Conservation (phyloP, 2,113 vertebrate genomes). For the Amblyornis subalaris region DNA sequence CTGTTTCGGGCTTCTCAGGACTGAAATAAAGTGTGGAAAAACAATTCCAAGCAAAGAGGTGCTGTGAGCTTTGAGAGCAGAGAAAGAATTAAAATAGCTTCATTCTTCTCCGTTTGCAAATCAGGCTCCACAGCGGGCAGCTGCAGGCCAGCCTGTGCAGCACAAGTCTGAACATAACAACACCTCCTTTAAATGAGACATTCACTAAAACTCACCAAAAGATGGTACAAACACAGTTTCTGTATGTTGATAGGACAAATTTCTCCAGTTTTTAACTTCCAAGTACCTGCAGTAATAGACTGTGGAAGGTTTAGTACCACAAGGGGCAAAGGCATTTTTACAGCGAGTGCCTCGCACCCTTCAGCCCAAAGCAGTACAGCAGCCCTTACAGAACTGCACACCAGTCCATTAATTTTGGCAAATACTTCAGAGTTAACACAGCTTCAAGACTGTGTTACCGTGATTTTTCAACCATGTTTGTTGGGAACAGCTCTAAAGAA, state of each 20-base stretch:
- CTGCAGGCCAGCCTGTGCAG: neutral
- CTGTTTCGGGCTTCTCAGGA: neutral
- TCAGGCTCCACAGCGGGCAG: neutral
- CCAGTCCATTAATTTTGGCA: neutral
- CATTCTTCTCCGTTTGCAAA: neutral
- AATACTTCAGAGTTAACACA: neutral
- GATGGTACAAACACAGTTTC: neutral
- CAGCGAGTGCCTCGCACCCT: accelerated
- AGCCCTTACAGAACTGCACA: neutral
- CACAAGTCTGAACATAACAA: neutral
- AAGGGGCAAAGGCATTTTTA: neutral
- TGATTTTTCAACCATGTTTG: neutral
- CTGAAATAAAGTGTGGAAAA: conserved; percentile 17
- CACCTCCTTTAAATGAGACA: neutral
- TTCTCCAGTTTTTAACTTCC: neutral
- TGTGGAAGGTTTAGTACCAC: neutral
- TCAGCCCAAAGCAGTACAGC: neutral
- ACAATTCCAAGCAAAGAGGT: neutral
- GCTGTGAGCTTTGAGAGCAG: neutral
- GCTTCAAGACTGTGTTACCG: neutral
- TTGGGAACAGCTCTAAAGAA: neutral
- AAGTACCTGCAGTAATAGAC: neutral
- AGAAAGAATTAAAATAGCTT: neutral
- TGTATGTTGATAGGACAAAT: neutral
- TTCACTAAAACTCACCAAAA: neutral